These are phyloP conservation scores for Dastarcus helophoroides DNA, from an alignment of 2,888 invertebrate species.

Conservation along the genomic window DNA sequence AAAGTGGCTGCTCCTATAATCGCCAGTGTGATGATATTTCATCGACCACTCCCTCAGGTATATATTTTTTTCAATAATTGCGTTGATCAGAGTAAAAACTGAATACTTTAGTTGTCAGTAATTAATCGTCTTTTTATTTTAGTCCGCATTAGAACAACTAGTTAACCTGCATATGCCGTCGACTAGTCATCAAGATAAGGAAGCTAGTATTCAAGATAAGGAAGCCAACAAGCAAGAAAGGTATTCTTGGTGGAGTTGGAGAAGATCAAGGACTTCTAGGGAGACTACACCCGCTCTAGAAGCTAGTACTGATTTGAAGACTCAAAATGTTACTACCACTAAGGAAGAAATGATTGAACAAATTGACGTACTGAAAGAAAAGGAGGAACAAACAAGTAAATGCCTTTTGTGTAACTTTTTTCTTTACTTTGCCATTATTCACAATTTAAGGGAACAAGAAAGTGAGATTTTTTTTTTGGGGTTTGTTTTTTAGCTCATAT, in stretches of 20 bases:
- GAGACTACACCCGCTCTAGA: slow-evolving; percentile 28
- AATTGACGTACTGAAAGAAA: slow-evolving; percentile 1
- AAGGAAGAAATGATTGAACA: slow-evolving; percentile 2
- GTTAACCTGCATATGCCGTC: slow-evolving; percentile 32
- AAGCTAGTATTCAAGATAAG: too few relatives aligned
- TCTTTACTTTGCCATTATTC: too few relatives aligned
- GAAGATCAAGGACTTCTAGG: slow-evolving; percentile 36
- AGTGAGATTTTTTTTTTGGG: too few relatives aligned
- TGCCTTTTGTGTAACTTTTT: too few relatives aligned
- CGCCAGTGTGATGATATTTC: slow-evolving; percentile 75
- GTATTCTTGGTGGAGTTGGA: slow-evolving; percentile 60
- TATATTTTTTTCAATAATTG: slow-evolving; percentile 5
- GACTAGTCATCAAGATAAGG: slow-evolving; percentile 17
- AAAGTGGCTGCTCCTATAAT: slow-evolving; percentile 82
- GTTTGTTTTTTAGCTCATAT: too few relatives aligned
- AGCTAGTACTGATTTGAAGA: slow-evolving; percentile 7
- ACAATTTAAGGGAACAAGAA: too few relatives aligned
- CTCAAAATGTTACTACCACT: neutral
- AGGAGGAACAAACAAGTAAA: slow-evolving; percentile 5
- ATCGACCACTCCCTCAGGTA: slow-evolving; percentile 71
- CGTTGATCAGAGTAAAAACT: slow-evolving; percentile 20
- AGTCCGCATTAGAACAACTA: slow-evolving; percentile 35
- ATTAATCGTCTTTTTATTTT: slow-evolving; percentile 11
- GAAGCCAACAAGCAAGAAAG: slow-evolving; percentile 29
- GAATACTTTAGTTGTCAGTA: neutral